These are phyloP conservation scores for Anagyrus pseudococci DNA, from an alignment of 2,888 invertebrate species.

Conservation along the genomic window DNA sequence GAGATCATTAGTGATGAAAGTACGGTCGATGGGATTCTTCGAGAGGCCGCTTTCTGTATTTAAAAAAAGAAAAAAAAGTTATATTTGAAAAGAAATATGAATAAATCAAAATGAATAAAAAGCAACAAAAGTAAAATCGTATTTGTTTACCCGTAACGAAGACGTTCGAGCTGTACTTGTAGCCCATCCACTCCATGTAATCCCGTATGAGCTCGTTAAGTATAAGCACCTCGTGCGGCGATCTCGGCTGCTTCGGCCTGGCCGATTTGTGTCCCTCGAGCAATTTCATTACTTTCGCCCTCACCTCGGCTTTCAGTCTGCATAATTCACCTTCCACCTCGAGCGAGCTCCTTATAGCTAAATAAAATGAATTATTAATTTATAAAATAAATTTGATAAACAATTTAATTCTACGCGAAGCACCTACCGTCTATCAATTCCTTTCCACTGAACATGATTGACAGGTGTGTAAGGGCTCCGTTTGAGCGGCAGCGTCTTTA, in stretches of 20 bases:
- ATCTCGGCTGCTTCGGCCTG: slow-evolving; percentile 45
- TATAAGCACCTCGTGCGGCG: slow-evolving; percentile 59
- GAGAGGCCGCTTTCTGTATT: slow-evolving; percentile 54
- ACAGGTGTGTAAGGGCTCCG: too few relatives aligned
- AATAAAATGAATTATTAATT: background rate
- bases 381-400: background rate
- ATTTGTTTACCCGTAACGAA: slow-evolving; percentile 63
- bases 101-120: too few relatives aligned
- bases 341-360: slow-evolving; percentile 57
- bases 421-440: slow-evolving; percentile 52
- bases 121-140: too few relatives aligned
- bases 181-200: slow-evolving; percentile 76
- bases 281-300: slow-evolving; percentile 56
- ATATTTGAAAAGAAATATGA: too few relatives aligned
- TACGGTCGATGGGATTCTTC: slow-evolving; percentile 53
- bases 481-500: too few relatives aligned
- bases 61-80: slow-evolving; percentile 22
- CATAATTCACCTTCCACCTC: slow-evolving; percentile 54
- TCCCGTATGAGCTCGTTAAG: slow-evolving; percentile 73
- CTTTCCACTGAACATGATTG: slow-evolving; percentile 51
- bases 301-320: slow-evolving; percentile 57
- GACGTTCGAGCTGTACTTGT: slow-evolving; percentile 69
- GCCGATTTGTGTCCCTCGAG: slow-evolving; percentile 49
- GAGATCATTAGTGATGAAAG: slow-evolving; percentile 54
- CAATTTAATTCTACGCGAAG: too few relatives aligned